Percentiles rank a stretch among this genome's conserved stretches.
phyloP scores from a whole-genome alignment of 2,797 vertebrate genomes.

The Sus cebifrons region DNA sequence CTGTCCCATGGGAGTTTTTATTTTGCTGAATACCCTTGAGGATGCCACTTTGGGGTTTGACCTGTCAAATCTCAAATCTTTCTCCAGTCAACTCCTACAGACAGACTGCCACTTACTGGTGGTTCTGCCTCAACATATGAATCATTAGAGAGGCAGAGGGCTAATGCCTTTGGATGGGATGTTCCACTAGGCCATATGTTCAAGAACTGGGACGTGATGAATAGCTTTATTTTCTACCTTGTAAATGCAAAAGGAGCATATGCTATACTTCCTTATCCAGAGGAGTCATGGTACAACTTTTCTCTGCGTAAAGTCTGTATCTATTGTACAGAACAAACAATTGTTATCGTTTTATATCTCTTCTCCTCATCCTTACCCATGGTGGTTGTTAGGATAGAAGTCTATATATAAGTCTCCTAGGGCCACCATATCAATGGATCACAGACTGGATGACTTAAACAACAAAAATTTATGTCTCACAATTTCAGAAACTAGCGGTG shows the following conservation, averaged over 20 bases:
- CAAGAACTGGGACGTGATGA: not conserved
- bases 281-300: not conserved
- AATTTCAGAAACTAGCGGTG: not conserved
- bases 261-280: not conserved
- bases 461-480: not conserved
- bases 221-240: not conserved
- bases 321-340: not conserved
- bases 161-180: not conserved
- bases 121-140: fast-evolving
- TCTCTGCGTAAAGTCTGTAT: not conserved
- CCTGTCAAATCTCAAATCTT: not conserved
- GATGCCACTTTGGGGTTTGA: not conserved
- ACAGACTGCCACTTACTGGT: not conserved
- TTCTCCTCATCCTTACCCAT: not conserved
- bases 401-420: not conserved
- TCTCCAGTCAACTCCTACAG: not conserved
- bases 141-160: not conserved
- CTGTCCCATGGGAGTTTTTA: not conserved
- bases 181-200: too few relatives aligned
- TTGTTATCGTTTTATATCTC: not conserved
- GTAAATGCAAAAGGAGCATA: not conserved
- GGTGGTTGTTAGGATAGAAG: not conserved
- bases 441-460: not conserved
- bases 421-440: too few relatives aligned
- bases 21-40: not conserved